A percentile compares a stretch with the other conserved stretches of the same genome.
Evolutionary conservation across 2,888 invertebrate genomes (phyloP).

Genomic region (Polydrusus tereticollis): DNA sequence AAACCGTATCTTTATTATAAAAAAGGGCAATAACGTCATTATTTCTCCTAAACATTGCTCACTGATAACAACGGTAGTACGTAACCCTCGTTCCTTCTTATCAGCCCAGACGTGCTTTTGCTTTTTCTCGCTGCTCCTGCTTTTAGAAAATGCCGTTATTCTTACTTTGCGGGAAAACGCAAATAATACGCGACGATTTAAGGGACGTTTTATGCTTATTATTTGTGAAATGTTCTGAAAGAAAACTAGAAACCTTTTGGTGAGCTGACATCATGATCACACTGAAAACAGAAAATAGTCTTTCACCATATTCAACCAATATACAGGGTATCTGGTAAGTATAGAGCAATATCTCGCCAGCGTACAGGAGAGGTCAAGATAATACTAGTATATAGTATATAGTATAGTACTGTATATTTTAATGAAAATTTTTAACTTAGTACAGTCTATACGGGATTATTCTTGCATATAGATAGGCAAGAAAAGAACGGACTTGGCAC

Average conservation of each 20-base stretch:
- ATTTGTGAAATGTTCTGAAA: slow-evolving; percentile 8
- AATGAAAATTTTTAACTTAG: no score
- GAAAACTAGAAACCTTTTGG: neutral
- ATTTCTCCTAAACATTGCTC: neutral
- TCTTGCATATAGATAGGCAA: no score
- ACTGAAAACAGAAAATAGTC: no score
- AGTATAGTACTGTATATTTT: no score
- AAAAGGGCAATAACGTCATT: neutral
- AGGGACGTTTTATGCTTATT: slow-evolving; percentile 39
- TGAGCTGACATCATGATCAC: neutral
- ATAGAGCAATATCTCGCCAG: no score
- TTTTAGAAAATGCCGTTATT: slow-evolving; percentile 40
- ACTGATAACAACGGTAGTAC: neutral
- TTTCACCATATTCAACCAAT: no score
- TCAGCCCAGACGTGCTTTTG: slow-evolving; percentile 28
- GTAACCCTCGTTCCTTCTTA: slow-evolving; percentile 31
- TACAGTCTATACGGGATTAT: no score
- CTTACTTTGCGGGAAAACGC: slow-evolving; percentile 39
- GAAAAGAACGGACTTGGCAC: no score
- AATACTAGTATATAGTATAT: no score
- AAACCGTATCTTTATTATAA: no score
- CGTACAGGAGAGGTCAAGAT: no score
- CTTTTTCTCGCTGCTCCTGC: slow-evolving; percentile 35
- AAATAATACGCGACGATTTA: slow-evolving; percentile 38
- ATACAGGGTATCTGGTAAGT: no score